Evolutionary conservation across 64 coral and sea anemone genomes (phyloP).

Genomic region (Porites australiensis): DNA sequence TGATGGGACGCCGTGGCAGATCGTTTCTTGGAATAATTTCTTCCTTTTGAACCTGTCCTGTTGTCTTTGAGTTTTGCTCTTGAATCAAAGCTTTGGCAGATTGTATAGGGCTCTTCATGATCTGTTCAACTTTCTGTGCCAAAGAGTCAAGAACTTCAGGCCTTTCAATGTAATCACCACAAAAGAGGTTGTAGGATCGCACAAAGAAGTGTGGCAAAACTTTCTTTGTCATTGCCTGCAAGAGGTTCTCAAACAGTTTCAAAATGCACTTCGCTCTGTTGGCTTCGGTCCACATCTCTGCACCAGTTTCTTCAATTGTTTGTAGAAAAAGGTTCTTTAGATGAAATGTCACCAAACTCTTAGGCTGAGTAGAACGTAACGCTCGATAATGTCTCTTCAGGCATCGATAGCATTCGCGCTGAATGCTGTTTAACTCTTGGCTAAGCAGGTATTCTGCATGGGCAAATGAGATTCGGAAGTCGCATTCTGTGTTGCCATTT

Average conservation of each 20-base stretch:
- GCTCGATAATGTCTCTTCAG: conserved; percentile 47
- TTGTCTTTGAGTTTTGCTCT: too few relatives aligned
- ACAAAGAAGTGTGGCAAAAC: conserved; percentile 53
- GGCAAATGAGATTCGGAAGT: conserved; percentile 42
- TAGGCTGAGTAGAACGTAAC: conserved; percentile 47
- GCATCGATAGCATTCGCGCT: conserved; percentile 53
- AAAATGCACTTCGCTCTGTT: conserved; percentile 42
- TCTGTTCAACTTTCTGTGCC: conserved; percentile 47
- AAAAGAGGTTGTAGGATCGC: conserved; percentile 39
- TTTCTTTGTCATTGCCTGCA: not conserved
- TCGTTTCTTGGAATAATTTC: not conserved
- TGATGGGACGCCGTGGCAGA: not conserved
- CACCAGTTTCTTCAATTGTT: conserved; percentile 59
- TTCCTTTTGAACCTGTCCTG: not conserved
- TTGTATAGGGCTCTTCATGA: conserved; percentile 30
- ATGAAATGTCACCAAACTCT: conserved; percentile 59
- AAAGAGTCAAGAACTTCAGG: conserved; percentile 2
- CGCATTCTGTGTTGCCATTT: not conserved
- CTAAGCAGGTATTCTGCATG: conserved; percentile 63
- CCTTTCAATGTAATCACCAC: conserved; percentile 23
- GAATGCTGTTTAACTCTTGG: conserved; percentile 31
- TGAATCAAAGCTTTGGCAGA: not conserved
- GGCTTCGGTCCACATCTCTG: conserved; percentile 38
- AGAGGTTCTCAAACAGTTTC: not conserved
- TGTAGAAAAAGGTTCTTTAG: conserved; percentile 60